Conservation (phyloP, 1,140 invertebrate species). For the Drosophila repletoides region DNA sequence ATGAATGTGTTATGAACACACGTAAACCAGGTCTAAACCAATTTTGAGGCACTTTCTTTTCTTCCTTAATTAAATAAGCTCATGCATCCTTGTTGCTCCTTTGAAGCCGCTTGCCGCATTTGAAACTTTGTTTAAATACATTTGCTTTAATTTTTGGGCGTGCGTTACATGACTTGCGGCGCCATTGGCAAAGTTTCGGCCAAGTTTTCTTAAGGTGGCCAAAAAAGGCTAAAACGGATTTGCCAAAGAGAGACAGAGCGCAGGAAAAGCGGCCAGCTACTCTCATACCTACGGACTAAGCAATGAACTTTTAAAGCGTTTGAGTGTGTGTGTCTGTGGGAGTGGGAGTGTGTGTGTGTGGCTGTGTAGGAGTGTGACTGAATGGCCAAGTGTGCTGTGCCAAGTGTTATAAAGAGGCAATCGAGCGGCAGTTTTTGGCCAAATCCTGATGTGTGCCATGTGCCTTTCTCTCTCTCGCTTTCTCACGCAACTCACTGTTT, state of each 20-base stretch:
- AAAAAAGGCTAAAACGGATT: slow-evolving; percentile 37
- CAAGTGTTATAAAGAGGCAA: slow-evolving; percentile 67
- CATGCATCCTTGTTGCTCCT: not conserved
- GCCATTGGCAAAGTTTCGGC: slow-evolving; percentile 38
- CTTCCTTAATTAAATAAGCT: no score
- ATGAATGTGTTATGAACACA: no score
- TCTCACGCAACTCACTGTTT: slow-evolving; percentile 46
- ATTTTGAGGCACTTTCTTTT: no score
- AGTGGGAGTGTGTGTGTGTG: not conserved
- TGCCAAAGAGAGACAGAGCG: not conserved
- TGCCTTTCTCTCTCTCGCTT: slow-evolving; percentile 12
- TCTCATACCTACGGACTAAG: slow-evolving; percentile 22
- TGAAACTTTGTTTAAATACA: slow-evolving; percentile 30
- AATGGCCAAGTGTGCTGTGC: slow-evolving; percentile 46
- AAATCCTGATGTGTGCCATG: slow-evolving; percentile 36
- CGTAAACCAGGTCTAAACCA: no score
- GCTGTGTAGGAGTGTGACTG: not conserved
- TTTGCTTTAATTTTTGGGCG: slow-evolving; percentile 13
- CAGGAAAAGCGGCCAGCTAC: slow-evolving; percentile 12
- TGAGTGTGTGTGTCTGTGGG: not conserved
- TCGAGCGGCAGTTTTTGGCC: slow-evolving; percentile 60
- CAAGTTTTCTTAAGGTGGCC: slow-evolving; percentile 51
- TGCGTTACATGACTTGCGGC: slow-evolving; percentile 31
- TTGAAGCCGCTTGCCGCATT: slow-evolving; percentile 41
- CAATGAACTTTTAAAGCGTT: slow-evolving; percentile 64